Conservation (phyloP, 2,888 invertebrate genomes). For the Globia sparganii region DNA sequence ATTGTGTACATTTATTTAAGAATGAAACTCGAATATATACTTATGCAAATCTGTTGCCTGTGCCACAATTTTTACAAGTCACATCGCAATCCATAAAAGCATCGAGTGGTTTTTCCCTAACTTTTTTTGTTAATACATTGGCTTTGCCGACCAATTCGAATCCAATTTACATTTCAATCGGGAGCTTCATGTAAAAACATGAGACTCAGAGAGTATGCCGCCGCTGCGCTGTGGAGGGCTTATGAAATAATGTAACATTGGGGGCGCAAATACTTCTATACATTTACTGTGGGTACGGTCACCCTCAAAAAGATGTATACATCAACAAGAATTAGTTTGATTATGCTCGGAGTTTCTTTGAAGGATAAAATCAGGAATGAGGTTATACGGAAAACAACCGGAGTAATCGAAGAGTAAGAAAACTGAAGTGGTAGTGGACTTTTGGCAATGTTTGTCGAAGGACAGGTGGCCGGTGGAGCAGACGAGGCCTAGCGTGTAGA, state of each 20-base stretch:
- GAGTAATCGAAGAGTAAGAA: neutral
- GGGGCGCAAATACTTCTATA: slow-evolving; percentile 72
- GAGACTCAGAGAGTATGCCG: slow-evolving; percentile 76
- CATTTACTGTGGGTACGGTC: slow-evolving; percentile 54
- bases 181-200: slow-evolving; percentile 86
- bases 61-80: slow-evolving; percentile 75
- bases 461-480: neutral
- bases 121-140: slow-evolving; percentile 81
- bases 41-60: slow-evolving; percentile 65
- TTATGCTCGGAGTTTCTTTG: neutral
- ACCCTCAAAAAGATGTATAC: neutral
- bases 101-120: slow-evolving; percentile 73
- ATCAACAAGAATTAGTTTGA: neutral
- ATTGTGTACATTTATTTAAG: slow-evolving; percentile 31
- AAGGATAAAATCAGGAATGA: neutral
- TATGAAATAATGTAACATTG: slow-evolving; percentile 82
- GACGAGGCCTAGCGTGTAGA: neutral
- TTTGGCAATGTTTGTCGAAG: neutral
- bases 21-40: slow-evolving; percentile 41
- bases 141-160: slow-evolving; percentile 85
- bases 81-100: slow-evolving; percentile 75
- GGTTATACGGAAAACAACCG: neutral
- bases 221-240: slow-evolving; percentile 74
- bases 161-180: slow-evolving; percentile 88
- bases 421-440: neutral